Evolutionary conservation across 2,113 vertebrate genomes (phyloP).

Genomic region (Nothoprocta perdicaria): DNA sequence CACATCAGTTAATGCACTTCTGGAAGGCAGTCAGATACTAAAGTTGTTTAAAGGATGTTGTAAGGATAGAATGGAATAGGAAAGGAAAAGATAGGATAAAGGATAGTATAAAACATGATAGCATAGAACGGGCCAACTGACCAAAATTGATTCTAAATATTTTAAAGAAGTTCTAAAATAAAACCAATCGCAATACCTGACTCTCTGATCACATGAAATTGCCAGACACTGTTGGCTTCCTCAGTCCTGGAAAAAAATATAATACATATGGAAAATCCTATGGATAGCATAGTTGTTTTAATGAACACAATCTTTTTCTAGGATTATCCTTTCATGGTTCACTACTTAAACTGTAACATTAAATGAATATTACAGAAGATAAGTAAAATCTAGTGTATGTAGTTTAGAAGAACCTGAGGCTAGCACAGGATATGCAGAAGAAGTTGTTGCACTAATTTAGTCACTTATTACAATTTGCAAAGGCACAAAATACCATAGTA

Average conservation of each 20-base stretch:
- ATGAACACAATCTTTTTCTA: neutral
- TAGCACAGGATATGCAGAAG: neutral
- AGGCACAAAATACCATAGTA: neutral
- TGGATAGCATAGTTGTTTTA: neutral
- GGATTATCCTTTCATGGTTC: neutral
- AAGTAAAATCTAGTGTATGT: neutral
- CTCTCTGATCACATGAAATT: neutral
- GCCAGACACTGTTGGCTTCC: neutral
- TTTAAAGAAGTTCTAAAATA: neutral
- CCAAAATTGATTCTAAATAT: neutral
- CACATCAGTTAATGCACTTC: slow-evolving; percentile 50
- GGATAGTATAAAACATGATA: neutral
- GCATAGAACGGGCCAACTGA: neutral
- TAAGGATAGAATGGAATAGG: neutral
- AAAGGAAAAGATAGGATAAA: neutral
- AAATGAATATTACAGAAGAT: neutral
- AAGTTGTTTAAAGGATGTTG: neutral
- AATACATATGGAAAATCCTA: neutral
- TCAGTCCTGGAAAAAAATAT: neutral
- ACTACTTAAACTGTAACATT: neutral
- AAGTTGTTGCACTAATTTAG: neutral
- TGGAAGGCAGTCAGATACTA: slow-evolving; percentile 25
- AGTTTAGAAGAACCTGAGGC: neutral
- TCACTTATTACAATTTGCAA: neutral
- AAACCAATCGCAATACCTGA: neutral